These are phyloP conservation scores for Drosophila barbarae DNA, from an alignment of 2,888 invertebrate genomes.

Conservation along the genomic window DNA sequence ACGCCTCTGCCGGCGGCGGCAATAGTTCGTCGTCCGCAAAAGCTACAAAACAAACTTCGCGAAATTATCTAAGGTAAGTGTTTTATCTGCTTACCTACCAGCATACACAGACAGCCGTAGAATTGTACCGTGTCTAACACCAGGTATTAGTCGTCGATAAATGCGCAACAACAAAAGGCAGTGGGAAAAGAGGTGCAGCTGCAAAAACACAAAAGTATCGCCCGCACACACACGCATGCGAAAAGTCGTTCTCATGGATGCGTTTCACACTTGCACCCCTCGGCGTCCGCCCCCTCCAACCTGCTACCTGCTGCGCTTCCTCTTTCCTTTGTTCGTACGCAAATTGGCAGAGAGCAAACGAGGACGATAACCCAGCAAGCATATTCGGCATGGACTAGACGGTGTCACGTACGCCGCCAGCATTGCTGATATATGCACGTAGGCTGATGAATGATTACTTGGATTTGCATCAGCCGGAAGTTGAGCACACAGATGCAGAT, in stretches of 20 bases:
- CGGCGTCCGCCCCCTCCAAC: conserved; percentile 17
- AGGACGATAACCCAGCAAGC: conserved; percentile 66
- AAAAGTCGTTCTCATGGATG: conserved; percentile 56
- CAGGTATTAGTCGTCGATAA: conserved; percentile 52
- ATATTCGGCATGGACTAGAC: conserved; percentile 50
- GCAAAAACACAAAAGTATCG: conserved; percentile 23
- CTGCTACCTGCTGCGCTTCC: conserved; percentile 34
- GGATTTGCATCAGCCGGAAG: conserved; percentile 15
- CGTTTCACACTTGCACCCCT: conserved; percentile 42
- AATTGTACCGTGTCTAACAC: conserved; percentile 43
- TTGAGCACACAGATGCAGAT: conserved; percentile 16
- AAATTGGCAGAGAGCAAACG: conserved; percentile 63
- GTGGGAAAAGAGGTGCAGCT: conserved; percentile 34
- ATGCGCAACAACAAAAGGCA: conserved; percentile 43
- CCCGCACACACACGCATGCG: conserved; percentile 13
- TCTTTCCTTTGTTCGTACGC: conserved; percentile 60
- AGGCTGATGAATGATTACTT: conserved; percentile 1
- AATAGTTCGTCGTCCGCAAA: conserved; percentile 70
- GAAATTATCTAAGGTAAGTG: conserved; percentile 79
- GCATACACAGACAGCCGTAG: conserved; percentile 6
- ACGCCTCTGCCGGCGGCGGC: conserved; percentile 51
- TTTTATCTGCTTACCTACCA: conserved; percentile 41
- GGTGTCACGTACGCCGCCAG: conserved; percentile 60
- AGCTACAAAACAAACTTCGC: conserved; percentile 73
- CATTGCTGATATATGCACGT: conserved; percentile 21